Conservation (phyloP, 2,113 vertebrate species). For the Saguinus midas region DNA sequence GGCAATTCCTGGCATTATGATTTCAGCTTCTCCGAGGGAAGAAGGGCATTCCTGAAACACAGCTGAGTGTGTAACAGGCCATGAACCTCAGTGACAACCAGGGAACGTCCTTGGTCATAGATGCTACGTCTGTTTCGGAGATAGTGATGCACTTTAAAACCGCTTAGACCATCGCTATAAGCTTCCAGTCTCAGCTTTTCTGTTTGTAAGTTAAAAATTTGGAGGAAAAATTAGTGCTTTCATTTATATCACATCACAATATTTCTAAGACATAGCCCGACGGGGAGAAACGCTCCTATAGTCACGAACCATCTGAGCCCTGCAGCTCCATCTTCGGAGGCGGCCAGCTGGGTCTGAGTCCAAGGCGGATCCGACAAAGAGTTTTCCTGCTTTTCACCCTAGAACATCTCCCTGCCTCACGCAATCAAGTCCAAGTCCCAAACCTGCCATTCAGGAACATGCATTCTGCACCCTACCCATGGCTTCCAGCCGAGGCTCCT, state of each 20-base stretch:
- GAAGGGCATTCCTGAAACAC: neutral
- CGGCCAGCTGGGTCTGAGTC: neutral
- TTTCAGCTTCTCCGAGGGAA: neutral
- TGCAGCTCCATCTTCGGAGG: neutral
- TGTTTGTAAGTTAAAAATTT: neutral
- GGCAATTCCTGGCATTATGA: accelerated
- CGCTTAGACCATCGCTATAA: neutral
- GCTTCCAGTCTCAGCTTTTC: neutral
- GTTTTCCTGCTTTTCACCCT: neutral
- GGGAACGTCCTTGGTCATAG: neutral
- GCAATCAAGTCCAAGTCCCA: neutral
- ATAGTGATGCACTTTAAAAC: neutral
- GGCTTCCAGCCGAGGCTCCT: neutral
- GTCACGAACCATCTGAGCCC: no score
- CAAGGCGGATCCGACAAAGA: neutral
- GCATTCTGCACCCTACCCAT: accelerated
- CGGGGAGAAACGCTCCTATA: neutral
- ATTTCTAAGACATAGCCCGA: neutral
- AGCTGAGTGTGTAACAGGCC: neutral
- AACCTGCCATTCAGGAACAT: accelerated
- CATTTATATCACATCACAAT: neutral
- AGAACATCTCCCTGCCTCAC: neutral
- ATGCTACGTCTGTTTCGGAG: neutral
- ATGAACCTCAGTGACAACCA: accelerated
- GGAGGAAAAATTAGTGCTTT: neutral